phyloP scores from a whole-genome alignment of 2,113 vertebrate genomes.

The Gobius niger region DNA sequence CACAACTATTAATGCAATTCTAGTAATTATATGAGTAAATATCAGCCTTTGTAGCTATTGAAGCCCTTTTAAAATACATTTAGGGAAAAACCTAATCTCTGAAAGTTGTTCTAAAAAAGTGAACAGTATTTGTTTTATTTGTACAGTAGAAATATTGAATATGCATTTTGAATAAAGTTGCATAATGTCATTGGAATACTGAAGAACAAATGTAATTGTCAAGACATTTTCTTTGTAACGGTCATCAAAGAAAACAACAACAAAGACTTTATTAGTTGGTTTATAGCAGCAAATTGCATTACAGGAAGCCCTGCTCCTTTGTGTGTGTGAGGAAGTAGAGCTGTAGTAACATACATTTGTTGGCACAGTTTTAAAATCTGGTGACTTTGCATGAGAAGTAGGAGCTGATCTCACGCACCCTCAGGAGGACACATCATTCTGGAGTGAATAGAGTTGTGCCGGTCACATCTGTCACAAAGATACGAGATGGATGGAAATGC shows the following conservation, averaged over 20 bases:
- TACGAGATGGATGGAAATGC: background rate
- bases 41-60: too few species aligned
- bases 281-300: background rate
- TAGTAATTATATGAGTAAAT: too few species aligned
- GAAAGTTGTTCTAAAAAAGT: too few species aligned
- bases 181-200: too few species aligned
- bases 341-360: background rate
- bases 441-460: background rate
- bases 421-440: background rate
- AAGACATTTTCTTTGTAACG: background rate
- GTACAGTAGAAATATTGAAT: too few species aligned
- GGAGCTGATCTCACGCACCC: background rate
- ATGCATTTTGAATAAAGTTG: too few species aligned
- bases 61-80: too few species aligned
- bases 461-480: constrained; percentile 4
- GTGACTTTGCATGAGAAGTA: background rate
- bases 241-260: background rate
- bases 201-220: too few species aligned
- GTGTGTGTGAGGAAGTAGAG: background rate
- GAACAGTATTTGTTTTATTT: too few species aligned
- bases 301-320: background rate
- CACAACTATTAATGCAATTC: too few species aligned
- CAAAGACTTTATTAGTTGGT: background rate
- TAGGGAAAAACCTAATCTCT: too few species aligned
- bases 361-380: background rate